Percentiles rank a stretch among this genome's conserved stretches.
Evolutionary conservation across 2,113 vertebrate genomes (phyloP).

Genomic region (Aplodontia rufa): DNA sequence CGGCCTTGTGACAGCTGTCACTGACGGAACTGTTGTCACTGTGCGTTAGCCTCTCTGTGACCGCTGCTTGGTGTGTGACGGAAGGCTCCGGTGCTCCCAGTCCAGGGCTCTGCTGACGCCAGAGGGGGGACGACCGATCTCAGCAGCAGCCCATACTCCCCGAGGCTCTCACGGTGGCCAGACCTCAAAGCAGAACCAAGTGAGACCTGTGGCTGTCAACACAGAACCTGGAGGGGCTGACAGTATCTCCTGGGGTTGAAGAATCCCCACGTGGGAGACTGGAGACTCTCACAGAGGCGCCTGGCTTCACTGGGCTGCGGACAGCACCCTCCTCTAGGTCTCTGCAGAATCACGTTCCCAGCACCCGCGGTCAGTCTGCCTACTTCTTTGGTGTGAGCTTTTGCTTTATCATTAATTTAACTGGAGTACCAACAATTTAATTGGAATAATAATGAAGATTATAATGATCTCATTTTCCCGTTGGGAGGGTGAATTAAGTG

Average conservation of each 20-base stretch:
- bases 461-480: slow-evolving; percentile 58
- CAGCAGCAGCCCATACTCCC: not conserved
- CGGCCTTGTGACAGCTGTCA: too few relatives aligned
- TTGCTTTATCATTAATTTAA: slow-evolving; percentile 51
- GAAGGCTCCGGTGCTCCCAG: not conserved
- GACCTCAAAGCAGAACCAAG: not conserved
- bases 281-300: not conserved
- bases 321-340: not conserved
- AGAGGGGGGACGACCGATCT: not conserved
- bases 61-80: rapidly evolving
- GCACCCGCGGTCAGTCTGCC: not conserved
- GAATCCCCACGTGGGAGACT: not conserved
- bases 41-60: not conserved
- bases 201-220: not conserved
- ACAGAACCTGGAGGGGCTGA: not conserved
- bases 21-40: not conserved
- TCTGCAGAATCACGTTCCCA: not conserved
- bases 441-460: slow-evolving; percentile 63
- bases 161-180: not conserved
- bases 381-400: not conserved
- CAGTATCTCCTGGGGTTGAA: not conserved
- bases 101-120: not conserved
- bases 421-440: slow-evolving; percentile 49
- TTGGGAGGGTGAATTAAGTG: slow-evolving; percentile 49
- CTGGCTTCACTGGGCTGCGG: not conserved